phyloP scores from a whole-genome alignment of 2,888 invertebrate species.

The Disparrhopalites patrizii region DNA sequence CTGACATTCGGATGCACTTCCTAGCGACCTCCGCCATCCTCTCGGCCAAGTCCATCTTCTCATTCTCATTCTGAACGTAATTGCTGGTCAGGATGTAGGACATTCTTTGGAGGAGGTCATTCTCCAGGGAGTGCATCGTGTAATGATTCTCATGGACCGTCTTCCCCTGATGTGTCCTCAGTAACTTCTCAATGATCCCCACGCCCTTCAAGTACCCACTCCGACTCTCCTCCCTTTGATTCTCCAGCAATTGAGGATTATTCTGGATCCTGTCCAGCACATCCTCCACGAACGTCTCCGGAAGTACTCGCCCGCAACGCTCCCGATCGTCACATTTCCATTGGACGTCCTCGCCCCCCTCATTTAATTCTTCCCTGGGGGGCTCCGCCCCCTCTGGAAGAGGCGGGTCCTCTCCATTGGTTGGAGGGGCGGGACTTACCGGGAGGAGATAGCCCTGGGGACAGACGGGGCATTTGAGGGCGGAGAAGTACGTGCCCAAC shows the following conservation, averaged over 20 bases:
- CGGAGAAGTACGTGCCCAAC: slow-evolving; percentile 39
- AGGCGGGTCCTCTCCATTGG: not conserved
- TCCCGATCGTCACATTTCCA: slow-evolving; percentile 3
- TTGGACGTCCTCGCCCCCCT: slow-evolving; percentile 13
- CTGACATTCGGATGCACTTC: slow-evolving; percentile 35
- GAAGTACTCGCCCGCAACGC: not conserved
- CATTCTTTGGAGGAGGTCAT: slow-evolving; percentile 39
- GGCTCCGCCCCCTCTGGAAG: not conserved
- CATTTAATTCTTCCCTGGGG: not conserved
- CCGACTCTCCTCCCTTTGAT: not conserved
- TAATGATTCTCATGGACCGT: slow-evolving; percentile 40
- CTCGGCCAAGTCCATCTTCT: slow-evolving; percentile 30
- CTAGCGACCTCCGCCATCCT: slow-evolving; percentile 33
- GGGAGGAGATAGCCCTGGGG: slow-evolving; percentile 13
- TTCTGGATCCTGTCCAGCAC: not conserved
- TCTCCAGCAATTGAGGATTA: not conserved
- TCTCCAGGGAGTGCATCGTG: slow-evolving; percentile 38
- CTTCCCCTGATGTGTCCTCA: slow-evolving; percentile 30
- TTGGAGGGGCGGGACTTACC: not conserved
- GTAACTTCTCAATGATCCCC: slow-evolving; percentile 27
- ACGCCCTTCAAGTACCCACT: slow-evolving; percentile 18
- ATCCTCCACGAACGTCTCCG: slow-evolving; percentile 17
- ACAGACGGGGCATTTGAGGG: slow-evolving; percentile 38
- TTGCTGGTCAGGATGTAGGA: slow-evolving; percentile 33
- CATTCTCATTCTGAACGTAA: slow-evolving; percentile 20